Evolutionary conservation across 1,140 invertebrate species (phyloP).

Genomic region (Zelostemma sp.): DNA sequence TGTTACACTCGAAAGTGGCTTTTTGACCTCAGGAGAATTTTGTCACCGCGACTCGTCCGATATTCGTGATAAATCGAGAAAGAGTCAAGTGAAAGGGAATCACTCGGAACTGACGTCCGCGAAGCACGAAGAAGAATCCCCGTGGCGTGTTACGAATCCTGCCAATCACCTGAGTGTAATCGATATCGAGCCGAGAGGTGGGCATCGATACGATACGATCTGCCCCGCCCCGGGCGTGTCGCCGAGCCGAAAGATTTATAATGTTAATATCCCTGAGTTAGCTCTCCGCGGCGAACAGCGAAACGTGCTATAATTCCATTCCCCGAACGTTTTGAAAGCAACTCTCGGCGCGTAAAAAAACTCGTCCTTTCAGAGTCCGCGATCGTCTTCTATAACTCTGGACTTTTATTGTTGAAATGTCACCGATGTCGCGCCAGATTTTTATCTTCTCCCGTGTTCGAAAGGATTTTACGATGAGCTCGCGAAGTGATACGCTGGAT

Average conservation of each 20-base stretch:
- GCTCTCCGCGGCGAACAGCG: not conserved
- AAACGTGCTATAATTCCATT: not conserved
- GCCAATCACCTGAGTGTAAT: constrained; percentile 67
- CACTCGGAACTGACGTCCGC: constrained; percentile 29
- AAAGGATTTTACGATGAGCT: constrained; percentile 34
- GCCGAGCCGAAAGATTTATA: constrained; percentile 66
- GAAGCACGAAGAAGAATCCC: constrained; percentile 47
- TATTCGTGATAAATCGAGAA: not conserved
- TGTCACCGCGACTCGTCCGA: not conserved
- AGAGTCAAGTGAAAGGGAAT: constrained; percentile 27
- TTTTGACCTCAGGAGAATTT: no score
- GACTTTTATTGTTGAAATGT: no score
- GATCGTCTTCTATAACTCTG: no score
- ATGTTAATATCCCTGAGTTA: constrained; percentile 64
- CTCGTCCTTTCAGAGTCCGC: no score
- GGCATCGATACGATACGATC: constrained; percentile 65
- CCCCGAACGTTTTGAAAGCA: no score
- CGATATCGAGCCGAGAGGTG: constrained; percentile 63
- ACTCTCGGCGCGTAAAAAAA: no score
- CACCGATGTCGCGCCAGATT: constrained; percentile 38
- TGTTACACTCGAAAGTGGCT: no score
- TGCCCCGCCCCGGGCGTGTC: constrained; percentile 67
- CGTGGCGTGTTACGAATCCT: constrained; percentile 65
- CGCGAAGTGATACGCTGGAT: not conserved
- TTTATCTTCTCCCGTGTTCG: constrained; percentile 25